Percentiles rank a stretch among this genome's conserved stretches.
These are phyloP conservation scores for Dinothrombium tinctorium DNA, from an alignment of 1,140 invertebrate genomes.

Conservation along the genomic window DNA sequence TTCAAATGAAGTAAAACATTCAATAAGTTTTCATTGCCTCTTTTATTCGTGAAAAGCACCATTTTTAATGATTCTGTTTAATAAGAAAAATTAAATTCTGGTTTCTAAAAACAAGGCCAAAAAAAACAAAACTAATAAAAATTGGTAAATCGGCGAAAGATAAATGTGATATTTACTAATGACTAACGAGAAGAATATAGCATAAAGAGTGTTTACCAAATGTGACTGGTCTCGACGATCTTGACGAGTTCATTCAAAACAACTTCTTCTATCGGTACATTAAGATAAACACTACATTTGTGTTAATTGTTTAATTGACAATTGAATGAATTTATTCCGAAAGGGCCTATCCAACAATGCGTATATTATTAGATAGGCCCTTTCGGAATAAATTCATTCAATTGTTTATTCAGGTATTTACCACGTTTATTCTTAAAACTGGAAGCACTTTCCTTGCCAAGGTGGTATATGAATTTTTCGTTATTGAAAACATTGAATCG, in stretches of 20 bases:
- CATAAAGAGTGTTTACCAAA: conserved; percentile 97
- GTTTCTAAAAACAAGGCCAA: no score
- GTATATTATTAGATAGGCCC: no score
- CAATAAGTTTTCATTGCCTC: no score
- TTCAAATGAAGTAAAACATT: no score
- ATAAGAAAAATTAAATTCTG: no score
- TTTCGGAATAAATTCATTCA: no score
- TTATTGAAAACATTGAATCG: neutral
- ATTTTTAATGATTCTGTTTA: no score
- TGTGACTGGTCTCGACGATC: conserved; percentile 90
- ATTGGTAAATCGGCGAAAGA: conserved; percentile 98
- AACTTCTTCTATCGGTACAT: conserved; percentile 52
- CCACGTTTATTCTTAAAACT: conserved; percentile 61
- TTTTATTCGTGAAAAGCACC: no score
- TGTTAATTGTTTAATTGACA: conserved; percentile 7
- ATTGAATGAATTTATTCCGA: no score
- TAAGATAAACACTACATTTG: conserved; percentile 3
- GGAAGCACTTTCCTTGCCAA: conserved; percentile 87
- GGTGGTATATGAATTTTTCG: conserved; percentile 15
- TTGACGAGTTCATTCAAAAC: conserved; percentile 91
- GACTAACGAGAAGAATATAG: conserved; percentile 89
- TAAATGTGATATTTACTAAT: conserved; percentile 93
- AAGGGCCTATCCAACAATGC: no score
- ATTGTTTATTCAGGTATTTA: conserved; percentile 40
- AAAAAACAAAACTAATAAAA: no score